Evolutionary conservation across 1,140 invertebrate species (phyloP).

Genomic region (Plodia interpunctella): DNA sequence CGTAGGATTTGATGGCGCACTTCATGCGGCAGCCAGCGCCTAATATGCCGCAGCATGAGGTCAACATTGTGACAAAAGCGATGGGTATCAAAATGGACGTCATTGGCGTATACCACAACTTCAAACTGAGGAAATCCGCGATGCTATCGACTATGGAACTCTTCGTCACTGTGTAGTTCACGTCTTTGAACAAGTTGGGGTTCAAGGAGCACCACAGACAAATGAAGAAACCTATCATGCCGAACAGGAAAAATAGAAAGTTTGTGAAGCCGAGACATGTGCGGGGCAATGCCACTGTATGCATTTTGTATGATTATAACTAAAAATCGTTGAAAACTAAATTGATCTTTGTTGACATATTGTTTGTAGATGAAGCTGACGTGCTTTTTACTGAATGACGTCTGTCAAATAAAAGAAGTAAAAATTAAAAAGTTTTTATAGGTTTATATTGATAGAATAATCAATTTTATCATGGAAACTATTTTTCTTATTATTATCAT

Average conservation of each 20-base stretch:
- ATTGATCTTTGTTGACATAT: conserved; percentile 8
- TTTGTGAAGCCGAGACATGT: conserved; percentile 66
- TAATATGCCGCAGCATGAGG: conserved; percentile 60
- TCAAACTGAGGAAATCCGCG: conserved; percentile 55
- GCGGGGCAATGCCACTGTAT: conserved; percentile 53
- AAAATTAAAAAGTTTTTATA: too few relatives aligned
- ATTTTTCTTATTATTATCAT: too few relatives aligned
- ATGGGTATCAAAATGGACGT: conserved; percentile 49
- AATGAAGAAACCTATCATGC: conserved; percentile 39
- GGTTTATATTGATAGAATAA: too few relatives aligned
- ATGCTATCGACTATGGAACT: conserved; percentile 40
- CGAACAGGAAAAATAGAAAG: conserved; percentile 51
- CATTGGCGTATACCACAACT: conserved; percentile 54
- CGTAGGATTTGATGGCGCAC: conserved; percentile 61
- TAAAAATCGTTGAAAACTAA: neutral
- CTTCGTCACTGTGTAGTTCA: conserved; percentile 58
- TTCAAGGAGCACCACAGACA: conserved; percentile 63
- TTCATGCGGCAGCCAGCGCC: conserved; percentile 57
- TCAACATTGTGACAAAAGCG: conserved; percentile 42
- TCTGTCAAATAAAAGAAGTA: neutral
- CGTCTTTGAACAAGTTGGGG: conserved; percentile 55
- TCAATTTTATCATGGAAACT: too few relatives aligned
- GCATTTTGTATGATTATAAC: conserved; percentile 42
- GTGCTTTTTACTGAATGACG: neutral
- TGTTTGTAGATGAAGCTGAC: neutral